These are phyloP conservation scores for Noctua janthina DNA, from an alignment of 2,888 invertebrate species.

Conservation along the genomic window DNA sequence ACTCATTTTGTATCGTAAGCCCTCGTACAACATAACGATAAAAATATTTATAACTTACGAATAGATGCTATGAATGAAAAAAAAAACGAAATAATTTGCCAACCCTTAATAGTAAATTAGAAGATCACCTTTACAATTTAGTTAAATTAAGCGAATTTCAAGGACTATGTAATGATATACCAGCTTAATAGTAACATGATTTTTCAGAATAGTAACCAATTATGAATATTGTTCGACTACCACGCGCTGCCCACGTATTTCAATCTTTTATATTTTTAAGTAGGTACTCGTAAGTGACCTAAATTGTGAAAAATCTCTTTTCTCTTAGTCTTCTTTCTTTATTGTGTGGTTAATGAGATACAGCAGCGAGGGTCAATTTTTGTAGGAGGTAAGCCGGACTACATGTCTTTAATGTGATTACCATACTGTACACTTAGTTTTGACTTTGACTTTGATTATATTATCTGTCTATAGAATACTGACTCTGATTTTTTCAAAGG, in stretches of 20 bases:
- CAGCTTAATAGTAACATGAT: neutral
- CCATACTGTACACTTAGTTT: no score
- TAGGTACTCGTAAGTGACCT: neutral
- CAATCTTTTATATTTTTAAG: neutral
- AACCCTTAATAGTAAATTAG: neutral
- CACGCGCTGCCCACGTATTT: slow-evolving; percentile 19
- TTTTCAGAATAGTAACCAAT: neutral
- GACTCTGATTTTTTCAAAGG: no score
- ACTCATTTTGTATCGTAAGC: neutral
- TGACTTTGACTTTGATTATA: no score
- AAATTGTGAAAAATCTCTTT: neutral
- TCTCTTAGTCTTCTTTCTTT: neutral
- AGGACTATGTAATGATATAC: neutral
- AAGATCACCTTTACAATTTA: neutral
- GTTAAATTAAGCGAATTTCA: neutral
- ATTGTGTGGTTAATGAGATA: no score
- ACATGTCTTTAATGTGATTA: no score
- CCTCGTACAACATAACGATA: neutral
- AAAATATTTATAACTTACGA: no score
- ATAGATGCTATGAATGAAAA: neutral
- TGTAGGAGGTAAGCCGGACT: no score
- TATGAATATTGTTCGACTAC: slow-evolving; percentile 14
- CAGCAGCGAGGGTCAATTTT: no score
- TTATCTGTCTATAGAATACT: no score
- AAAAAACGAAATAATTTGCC: no score